phyloP scores from a whole-genome alignment of 2,113 vertebrate species.

The Carettochelys insculpta region DNA sequence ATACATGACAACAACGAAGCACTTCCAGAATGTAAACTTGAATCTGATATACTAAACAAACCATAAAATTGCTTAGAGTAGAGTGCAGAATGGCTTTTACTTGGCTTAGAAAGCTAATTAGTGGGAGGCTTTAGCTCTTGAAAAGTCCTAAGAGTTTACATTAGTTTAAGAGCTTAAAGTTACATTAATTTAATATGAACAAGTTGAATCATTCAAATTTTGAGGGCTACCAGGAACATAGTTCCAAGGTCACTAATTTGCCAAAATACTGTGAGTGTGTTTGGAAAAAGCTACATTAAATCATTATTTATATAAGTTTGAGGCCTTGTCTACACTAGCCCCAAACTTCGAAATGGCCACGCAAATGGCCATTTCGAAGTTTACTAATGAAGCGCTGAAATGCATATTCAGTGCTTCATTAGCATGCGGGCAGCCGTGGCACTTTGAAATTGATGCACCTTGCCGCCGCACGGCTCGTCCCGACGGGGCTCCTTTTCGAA shows the following conservation, averaged over 20 bases:
- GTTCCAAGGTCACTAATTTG: neutral
- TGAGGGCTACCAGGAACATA: neutral
- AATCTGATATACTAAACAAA: neutral
- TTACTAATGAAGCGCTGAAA: too few relatives aligned
- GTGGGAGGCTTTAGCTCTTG: constrained; percentile 10
- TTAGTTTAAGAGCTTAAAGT: constrained; percentile 41
- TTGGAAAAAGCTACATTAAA: constrained; percentile 3
- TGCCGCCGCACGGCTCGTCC: too few relatives aligned
- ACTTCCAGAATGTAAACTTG: neutral
- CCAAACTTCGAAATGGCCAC: too few relatives aligned
- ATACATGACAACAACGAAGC: neutral
- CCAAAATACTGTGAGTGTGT: neutral
- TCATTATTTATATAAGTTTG: neutral
- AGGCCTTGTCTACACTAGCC: too few relatives aligned
- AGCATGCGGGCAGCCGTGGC: too few relatives aligned
- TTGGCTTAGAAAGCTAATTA: constrained; percentile 42
- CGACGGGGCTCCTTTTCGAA: too few relatives aligned
- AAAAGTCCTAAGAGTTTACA: constrained; percentile 14
- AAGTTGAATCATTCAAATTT: neutral
- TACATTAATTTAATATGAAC: neutral
- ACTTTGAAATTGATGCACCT: too few relatives aligned
- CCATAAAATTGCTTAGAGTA: neutral
- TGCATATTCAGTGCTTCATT: too few relatives aligned
- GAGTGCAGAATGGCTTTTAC: constrained; percentile 13
- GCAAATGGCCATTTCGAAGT: too few relatives aligned